Base-by-base conservation (phyloP, 2,888 invertebrate genomes). In the Xiphydria camelus region DNA sequence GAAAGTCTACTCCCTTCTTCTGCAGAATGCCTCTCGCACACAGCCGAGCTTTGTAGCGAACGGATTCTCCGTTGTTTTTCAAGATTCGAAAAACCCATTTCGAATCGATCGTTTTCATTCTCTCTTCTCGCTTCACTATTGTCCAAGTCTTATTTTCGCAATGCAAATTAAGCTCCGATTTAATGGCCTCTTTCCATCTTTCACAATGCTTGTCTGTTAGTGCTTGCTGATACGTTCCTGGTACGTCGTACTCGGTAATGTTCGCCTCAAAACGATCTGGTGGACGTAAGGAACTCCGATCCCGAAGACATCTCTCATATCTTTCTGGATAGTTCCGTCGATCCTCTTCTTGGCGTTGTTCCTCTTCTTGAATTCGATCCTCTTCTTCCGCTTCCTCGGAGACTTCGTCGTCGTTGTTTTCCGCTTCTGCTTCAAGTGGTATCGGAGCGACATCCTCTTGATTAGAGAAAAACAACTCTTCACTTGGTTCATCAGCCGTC, bases 361-460 rank as follows among this genome's bases (percentile, higher is more conserved):
- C n/a, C n/a, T n/a, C n/a, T n/a, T n/a, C n/a, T n/a, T n/a, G n/a
- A n/a, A n/a, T n/a, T n/a, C n/a, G n/a, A 7, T 23, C 23, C 6
- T 23, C n/a, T n/a, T 23, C 23, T 23, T 31, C 10, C 14, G 7
- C 45, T 36, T 35, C 42, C 6, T 42, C 42, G 4, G 18, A 19
- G 18, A n/a, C 46, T 15, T 23, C 17, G 9, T 45, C 26, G 17
- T 21, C 48, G 10, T 21, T 29, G 1, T 10, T 37, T 4, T n/a
- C 42, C 12, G 20, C 20, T 18, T n/a, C 45, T 2, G 29, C 9
- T 4, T 38, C 19, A 2, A 14, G 33, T 12, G 45, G 20, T 31
- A 4, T 37, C 15, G 38, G 39, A n/a, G n/a, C 23, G n/a, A n/a
- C 14, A 19, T 23, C 19, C 12, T 25, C 37, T 23, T 12, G 23